Evolutionary conservation across 2,113 vertebrate species (phyloP).

Genomic region (Poicephalus meyeri): DNA sequence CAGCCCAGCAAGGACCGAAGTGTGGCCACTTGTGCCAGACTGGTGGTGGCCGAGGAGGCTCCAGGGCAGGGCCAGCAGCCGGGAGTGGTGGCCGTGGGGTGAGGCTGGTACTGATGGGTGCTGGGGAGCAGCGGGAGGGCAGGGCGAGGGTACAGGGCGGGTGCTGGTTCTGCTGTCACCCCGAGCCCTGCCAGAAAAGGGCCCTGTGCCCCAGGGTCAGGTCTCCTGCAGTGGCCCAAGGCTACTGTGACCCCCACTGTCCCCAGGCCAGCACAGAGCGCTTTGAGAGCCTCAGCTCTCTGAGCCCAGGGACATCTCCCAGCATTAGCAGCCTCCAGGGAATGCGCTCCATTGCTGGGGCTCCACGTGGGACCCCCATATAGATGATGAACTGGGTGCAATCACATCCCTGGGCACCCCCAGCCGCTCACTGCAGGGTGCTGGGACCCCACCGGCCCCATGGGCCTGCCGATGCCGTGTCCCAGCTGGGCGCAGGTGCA

Average conservation of each 20-base stretch:
- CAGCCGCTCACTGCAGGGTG: rapidly evolving
- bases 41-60: background rate
- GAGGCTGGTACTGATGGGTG: background rate
- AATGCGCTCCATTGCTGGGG: rapidly evolving
- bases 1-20: background rate
- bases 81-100: background rate
- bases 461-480: rapidly evolving
- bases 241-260: rapidly evolving
- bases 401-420: background rate
- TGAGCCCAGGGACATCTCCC: rapidly evolving
- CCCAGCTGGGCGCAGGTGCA: rapidly evolving
- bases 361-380: rapidly evolving
- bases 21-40: rapidly evolving
- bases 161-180: slow-evolving; percentile 63
- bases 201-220: slow-evolving; percentile 4
- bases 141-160: background rate
- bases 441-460: background rate
- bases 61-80: background rate
- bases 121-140: background rate
- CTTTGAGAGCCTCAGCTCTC: background rate
- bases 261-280: background rate
- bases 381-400: rapidly evolving
- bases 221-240: background rate
- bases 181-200: slow-evolving; percentile 66
- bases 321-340: rapidly evolving